These are phyloP conservation scores for Corynorhinus townsendii DNA, from an alignment of 2,113 vertebrate genomes.

Conservation along the genomic window DNA sequence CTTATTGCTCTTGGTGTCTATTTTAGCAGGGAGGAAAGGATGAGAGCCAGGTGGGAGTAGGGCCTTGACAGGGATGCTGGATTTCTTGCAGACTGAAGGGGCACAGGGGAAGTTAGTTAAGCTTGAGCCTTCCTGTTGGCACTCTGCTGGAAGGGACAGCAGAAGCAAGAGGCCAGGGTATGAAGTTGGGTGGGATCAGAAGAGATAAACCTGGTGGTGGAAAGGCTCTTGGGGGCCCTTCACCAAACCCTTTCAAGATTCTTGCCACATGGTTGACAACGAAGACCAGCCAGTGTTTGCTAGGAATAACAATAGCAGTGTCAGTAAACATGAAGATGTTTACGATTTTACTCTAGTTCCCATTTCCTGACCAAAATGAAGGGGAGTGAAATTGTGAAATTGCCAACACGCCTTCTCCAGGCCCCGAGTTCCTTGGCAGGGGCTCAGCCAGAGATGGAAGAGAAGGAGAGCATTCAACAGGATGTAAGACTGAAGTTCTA, in stretches of 20 bases:
- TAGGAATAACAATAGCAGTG: background rate
- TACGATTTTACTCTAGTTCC: background rate
- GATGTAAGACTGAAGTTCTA: background rate
- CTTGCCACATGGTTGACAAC: background rate
- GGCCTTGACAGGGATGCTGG: rapidly evolving
- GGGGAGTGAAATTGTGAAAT: background rate
- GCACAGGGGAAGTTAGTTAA: background rate
- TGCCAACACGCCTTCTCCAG: background rate
- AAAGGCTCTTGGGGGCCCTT: background rate
- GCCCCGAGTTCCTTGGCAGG: background rate
- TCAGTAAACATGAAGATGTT: background rate
- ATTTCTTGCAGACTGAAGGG: background rate
- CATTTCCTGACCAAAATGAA: background rate
- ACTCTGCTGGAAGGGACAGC: background rate
- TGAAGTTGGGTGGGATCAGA: background rate
- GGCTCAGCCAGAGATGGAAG: background rate
- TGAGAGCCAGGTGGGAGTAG: background rate
- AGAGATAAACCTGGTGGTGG: background rate
- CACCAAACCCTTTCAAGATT: background rate
- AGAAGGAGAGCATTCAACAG: background rate
- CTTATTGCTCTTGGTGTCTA: background rate
- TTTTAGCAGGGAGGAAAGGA: background rate
- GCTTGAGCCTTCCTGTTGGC: background rate
- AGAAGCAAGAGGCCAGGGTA: background rate
- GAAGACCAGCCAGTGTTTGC: background rate